Evolutionary conservation across 2,888 invertebrate species (phyloP), one percentile per base, ranked within the genome.

Genomic region (Cataglyphis livida): DNA sequence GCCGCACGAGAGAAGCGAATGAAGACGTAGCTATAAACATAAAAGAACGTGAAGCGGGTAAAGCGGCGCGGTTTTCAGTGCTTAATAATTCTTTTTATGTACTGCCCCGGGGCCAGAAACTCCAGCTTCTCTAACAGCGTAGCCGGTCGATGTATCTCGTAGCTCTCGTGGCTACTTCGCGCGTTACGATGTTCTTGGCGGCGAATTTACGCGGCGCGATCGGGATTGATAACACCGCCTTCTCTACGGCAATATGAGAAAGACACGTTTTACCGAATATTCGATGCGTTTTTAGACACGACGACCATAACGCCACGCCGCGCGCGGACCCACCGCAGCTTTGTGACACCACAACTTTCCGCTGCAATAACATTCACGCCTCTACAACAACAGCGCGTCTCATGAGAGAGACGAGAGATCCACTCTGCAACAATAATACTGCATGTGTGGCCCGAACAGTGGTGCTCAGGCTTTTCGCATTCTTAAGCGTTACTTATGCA

Each of bases 371-470:
- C 92, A 93, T 91, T 91, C 89, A 86, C 91, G 88, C 88, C 91
- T 90, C 88, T 91, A 89, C 89, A 91, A 91, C 90, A 91, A 91
- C 91, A 91, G 88, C 85, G 87, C 85, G 74, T 88, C 87, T 88
- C 88, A 85, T 62, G 84, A 88, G 84, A 88, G 84, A 88, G 89
- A 87, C 87, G 90, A 91, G 90, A 89, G 91, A 90, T 90, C 91
- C 92, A 92, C 93, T 93, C 91, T 90, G 91, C 91, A 93, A 93
- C 90, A 92, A 93, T 92, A 93, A 93, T 91, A 93, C 90, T 86
- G 86, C 91, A 91, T 91, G 93, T 94, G 93, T 93, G 93, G 93
- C 90, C 93, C 70, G 64, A 64, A 3, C 88, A 90, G 90, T 85
- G 90, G 90, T 88, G 83, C 89, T 91, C 90, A 90, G 85, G 62